These are phyloP conservation scores for Chaetodon auriga DNA, from an alignment of 2,113 vertebrate species.

Conservation along the genomic window DNA sequence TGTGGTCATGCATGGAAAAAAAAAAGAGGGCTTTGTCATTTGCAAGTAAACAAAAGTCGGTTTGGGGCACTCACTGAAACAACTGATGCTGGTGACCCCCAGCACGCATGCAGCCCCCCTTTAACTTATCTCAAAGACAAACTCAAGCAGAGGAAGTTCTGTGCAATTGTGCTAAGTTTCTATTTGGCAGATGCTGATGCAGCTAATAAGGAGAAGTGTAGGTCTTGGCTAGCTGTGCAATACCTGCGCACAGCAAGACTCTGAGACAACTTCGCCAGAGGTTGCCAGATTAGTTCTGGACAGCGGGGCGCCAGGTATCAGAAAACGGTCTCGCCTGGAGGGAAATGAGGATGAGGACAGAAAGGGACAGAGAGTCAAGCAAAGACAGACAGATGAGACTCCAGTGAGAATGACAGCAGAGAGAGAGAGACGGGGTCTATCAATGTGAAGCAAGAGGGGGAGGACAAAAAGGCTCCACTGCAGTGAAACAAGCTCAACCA, in stretches of 20 bases:
- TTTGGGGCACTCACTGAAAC: background rate
- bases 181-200: conserved; percentile 40
- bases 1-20: background rate
- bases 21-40: background rate
- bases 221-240: conserved; percentile 12
- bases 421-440: conserved; percentile 21
- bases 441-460: conserved; percentile 21
- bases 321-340: conserved; percentile 21
- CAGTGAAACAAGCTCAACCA: conserved; percentile 61
- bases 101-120: background rate
- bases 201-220: conserved; percentile 45
- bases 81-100: too few relatives aligned
- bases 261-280: conserved; percentile 25
- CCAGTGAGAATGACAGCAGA: conserved; percentile 6
- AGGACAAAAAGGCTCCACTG: conserved; percentile 54
- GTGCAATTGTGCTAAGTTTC: conserved; percentile 20
- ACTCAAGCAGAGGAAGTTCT: conserved; percentile 19
- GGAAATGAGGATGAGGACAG: conserved; percentile 17
- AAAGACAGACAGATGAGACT: conserved; percentile 48
- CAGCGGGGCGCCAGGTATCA: conserved; percentile 61
- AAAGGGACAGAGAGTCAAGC: conserved; percentile 25
- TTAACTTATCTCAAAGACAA: background rate
- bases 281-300: conserved; percentile 59
- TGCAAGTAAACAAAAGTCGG: too few relatives aligned
- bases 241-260: conserved; percentile 10